Evolutionary conservation across 2,797 vertebrate species (phyloP).

Genomic region (Odontamblyopus rebecca): DNA sequence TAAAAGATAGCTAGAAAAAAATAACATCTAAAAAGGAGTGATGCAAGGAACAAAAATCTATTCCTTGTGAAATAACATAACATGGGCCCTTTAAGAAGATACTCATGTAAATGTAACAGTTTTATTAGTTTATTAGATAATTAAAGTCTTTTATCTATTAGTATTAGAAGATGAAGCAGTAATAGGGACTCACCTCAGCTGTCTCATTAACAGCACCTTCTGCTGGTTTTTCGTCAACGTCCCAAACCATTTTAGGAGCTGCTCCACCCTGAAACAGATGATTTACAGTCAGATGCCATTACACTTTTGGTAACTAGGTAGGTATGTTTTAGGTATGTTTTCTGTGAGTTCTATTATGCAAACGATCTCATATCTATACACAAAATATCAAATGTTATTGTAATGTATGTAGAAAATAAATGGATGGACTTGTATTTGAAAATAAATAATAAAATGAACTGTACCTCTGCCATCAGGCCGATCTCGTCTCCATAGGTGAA

Average conservation of each 20-base stretch:
- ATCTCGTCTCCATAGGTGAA: conserved; percentile 88
- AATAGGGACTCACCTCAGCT: conserved; percentile 54
- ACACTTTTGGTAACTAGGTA: background rate
- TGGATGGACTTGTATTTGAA: background rate
- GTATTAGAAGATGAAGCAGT: background rate
- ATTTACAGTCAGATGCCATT: background rate
- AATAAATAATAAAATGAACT: background rate
- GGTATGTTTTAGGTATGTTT: too few relatives aligned
- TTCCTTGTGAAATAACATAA: too few relatives aligned
- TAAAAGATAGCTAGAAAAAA: too few relatives aligned
- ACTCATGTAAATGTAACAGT: too few relatives aligned
- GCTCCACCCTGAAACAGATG: conserved; percentile 26
- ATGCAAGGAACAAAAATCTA: too few relatives aligned
- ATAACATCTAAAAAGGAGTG: too few relatives aligned
- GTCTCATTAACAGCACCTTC: conserved; percentile 52
- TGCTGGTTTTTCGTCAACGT: conserved; percentile 53
- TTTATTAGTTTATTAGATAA: background rate
- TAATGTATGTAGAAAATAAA: too few relatives aligned
- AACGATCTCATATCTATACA: background rate
- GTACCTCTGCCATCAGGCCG: conserved; percentile 72
- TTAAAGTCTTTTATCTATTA: background rate
- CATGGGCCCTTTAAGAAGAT: too few relatives aligned
- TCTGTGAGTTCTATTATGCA: background rate
- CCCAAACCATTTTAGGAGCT: conserved; percentile 69
- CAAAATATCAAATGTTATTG: too few relatives aligned